Evolutionary conservation across 2,797 vertebrate genomes (phyloP).

Genomic region (Dryobates pubescens): DNA sequence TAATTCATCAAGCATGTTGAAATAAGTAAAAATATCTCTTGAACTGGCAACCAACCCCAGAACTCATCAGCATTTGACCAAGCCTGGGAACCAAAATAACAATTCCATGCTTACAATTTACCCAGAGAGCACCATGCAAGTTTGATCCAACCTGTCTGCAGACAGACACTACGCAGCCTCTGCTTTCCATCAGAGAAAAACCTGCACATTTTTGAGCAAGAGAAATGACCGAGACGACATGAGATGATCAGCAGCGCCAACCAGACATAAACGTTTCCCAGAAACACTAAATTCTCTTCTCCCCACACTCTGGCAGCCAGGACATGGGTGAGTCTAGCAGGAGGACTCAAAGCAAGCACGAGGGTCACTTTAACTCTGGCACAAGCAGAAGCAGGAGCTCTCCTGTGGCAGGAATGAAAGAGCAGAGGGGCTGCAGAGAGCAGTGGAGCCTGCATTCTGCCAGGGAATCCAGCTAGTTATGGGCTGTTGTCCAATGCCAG

Average conservation of each 20-base stretch:
- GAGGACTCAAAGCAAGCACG: not conserved
- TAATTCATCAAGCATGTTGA: not conserved
- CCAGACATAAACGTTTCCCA: not conserved
- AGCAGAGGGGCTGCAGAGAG: not conserved
- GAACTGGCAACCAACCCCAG: not conserved
- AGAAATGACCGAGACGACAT: not conserved
- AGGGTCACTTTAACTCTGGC: accelerated
- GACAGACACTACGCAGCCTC: not conserved
- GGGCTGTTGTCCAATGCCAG: accelerated
- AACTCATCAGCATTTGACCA: not conserved
- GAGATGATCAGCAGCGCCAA: not conserved
- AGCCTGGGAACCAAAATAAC: not conserved
- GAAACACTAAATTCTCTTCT: not conserved
- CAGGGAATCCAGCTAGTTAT: not conserved
- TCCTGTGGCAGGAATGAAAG: not conserved
- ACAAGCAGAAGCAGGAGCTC: not conserved
- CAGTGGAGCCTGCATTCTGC: accelerated
- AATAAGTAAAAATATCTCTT: not conserved
- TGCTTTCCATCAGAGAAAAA: not conserved
- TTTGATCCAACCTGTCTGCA: not conserved
- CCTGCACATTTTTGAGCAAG: not conserved
- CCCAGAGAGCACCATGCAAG: not conserved
- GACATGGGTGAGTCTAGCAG: not conserved
- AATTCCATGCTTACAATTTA: not conserved
- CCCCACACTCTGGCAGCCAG: no score